phyloP scores from a whole-genome alignment of 1,140 invertebrate genomes.

The Tetragonula clypearis region DNA sequence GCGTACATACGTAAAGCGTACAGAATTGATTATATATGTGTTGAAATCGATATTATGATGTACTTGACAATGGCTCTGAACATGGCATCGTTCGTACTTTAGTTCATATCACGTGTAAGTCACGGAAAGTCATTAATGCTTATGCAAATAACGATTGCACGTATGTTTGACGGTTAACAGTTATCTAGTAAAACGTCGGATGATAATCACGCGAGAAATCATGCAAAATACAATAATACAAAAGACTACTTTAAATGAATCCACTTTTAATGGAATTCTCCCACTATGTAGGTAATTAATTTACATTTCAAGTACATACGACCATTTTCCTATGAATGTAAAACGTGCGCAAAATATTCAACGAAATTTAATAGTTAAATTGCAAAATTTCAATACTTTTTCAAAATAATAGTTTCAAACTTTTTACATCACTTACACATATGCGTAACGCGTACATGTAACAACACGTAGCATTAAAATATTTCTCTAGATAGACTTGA shows the following conservation, averaged over 20 bases:
- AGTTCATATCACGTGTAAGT: neutral
- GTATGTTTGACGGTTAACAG: neutral
- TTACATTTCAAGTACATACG: neutral
- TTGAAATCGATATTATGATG: conserved; percentile 21
- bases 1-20: neutral
- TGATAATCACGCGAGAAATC: neutral
- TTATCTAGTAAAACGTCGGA: neutral
- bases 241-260: neutral
- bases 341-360: neutral
- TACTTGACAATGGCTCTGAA: conserved; percentile 63
- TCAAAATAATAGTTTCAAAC: neutral
- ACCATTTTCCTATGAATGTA: neutral
- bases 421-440: neutral
- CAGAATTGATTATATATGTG: neutral
- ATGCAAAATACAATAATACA: neutral
- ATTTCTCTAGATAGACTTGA: too few species aligned
- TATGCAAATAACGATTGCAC: neutral
- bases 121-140: neutral
- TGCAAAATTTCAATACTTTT: neutral
- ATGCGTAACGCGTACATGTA: neutral
- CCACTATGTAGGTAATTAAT: neutral
- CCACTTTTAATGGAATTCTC: neutral
- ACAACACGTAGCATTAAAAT: neutral
- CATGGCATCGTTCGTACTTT: neutral
- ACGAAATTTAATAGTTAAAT: neutral